Evolutionary conservation across 2,113 vertebrate species (phyloP).

Genomic region (Dromiciops gliroides): DNA sequence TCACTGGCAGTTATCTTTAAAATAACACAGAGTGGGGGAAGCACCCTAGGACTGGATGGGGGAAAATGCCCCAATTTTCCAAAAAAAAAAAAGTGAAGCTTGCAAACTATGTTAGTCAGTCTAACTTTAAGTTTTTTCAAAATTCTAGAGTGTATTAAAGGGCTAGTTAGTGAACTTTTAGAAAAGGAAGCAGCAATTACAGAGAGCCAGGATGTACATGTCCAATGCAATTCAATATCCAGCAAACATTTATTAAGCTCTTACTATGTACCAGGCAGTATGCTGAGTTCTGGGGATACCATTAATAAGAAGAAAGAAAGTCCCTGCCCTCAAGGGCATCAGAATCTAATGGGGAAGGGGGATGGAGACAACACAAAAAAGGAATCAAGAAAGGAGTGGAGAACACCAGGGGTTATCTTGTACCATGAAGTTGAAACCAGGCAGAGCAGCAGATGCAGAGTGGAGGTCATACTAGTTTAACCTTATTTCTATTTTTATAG

Average conservation of each 20-base stretch:
- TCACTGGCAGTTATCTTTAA: not conserved
- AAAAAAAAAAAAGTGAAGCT: not conserved
- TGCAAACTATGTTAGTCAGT: not conserved
- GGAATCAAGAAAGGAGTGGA: not conserved
- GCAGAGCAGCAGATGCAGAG: not conserved
- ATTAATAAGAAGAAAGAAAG: not conserved
- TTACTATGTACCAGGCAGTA: not conserved
- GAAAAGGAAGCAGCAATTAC: not conserved
- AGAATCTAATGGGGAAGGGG: not conserved
- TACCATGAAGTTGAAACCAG: not conserved
- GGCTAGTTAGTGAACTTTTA: not conserved
- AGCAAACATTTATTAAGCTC: not conserved
- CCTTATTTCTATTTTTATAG: not conserved
- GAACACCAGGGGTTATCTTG: not conserved
- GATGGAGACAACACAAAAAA: not conserved
- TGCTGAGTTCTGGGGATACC: not conserved
- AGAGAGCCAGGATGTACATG: not conserved
- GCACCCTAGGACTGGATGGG: not conserved
- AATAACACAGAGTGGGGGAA: not conserved
- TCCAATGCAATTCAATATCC: not conserved
- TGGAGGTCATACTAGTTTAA: not conserved
- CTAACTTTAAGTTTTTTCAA: not conserved
- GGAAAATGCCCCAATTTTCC: not conserved
- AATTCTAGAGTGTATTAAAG: not conserved
- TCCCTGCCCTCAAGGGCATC: not conserved